Evolutionary conservation across 2,797 vertebrate species (phyloP).

Genomic region (Siniperca undulata): DNA sequence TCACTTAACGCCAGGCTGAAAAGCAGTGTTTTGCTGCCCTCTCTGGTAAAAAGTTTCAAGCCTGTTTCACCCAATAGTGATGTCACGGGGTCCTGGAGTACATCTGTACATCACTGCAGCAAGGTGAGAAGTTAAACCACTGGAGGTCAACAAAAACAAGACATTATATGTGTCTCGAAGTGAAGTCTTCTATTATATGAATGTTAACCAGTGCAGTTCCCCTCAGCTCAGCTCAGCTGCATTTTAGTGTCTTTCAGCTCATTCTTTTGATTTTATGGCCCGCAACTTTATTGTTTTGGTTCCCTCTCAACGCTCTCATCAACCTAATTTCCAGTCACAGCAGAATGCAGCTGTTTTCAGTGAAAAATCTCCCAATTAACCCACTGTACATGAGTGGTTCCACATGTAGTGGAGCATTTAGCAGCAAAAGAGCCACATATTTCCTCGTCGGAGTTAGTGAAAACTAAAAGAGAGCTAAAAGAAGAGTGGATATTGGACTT

Average conservation of each 20-base stretch:
- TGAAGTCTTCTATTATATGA: not conserved
- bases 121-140: not conserved
- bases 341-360: not conserved
- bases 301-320: not conserved
- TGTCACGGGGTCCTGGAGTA: not conserved
- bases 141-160: not conserved
- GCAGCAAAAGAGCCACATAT: not conserved
- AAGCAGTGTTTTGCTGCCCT: not conserved
- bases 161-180: not conserved
- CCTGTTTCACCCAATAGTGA: not conserved
- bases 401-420: not conserved
- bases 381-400: too few relatives aligned
- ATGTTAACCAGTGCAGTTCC: not conserved
- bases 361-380: not conserved
- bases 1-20: not conserved
- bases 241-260: not conserved
- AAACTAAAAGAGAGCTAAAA: not conserved
- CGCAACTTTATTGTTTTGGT: not conserved
- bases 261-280: not conserved
- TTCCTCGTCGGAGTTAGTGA: not conserved
- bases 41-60: not conserved
- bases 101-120: not conserved
- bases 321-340: not conserved
- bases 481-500: not conserved
- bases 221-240: too few relatives aligned